Percentiles rank a stretch among this genome's conserved stretches.
phyloP scores from a whole-genome alignment of 2,113 vertebrate species.

The Otocyon megalotis region DNA sequence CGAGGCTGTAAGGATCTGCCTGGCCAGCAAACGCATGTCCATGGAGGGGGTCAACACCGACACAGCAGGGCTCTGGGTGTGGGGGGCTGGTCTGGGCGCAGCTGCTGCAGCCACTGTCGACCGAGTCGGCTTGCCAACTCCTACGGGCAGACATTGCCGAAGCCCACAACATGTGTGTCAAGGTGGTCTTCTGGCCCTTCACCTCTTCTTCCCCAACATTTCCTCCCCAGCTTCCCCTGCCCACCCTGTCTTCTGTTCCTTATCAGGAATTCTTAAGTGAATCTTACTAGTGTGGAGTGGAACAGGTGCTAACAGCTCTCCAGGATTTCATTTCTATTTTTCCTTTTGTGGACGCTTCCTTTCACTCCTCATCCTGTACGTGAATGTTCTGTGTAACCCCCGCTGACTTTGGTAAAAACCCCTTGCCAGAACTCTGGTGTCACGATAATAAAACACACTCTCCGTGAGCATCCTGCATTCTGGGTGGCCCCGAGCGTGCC shows the following conservation, averaged over 20 bases:
- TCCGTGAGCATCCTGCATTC: neutral
- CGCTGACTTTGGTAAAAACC: neutral
- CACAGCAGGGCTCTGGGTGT: conserved; percentile 90
- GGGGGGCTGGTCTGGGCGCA: conserved; percentile 91
- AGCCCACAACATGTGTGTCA: conserved; percentile 26
- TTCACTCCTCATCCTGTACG: neutral
- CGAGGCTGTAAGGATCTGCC: conserved; percentile 88
- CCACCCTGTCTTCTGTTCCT: neutral
- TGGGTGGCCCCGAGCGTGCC: neutral
- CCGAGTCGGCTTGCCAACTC: conserved; percentile 98
- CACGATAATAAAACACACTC: neutral
- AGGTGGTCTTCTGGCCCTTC: neutral
- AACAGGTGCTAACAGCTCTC: neutral
- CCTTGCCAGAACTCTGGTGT: neutral
- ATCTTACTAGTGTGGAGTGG: neutral
- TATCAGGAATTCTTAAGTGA: neutral
- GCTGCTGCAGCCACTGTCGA: conserved; percentile 97
- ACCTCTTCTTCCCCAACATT: neutral
- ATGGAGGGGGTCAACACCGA: conserved; percentile 85
- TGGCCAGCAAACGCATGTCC: conserved; percentile 86
- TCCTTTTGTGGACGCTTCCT: neutral
- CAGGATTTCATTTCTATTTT: neutral
- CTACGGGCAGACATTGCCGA: conserved; percentile 83
- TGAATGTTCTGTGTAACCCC: neutral
- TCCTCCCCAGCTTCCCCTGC: neutral